Base-by-base conservation (phyloP, 1,140 invertebrate genomes). In the Drosophila ironensis region DNA sequence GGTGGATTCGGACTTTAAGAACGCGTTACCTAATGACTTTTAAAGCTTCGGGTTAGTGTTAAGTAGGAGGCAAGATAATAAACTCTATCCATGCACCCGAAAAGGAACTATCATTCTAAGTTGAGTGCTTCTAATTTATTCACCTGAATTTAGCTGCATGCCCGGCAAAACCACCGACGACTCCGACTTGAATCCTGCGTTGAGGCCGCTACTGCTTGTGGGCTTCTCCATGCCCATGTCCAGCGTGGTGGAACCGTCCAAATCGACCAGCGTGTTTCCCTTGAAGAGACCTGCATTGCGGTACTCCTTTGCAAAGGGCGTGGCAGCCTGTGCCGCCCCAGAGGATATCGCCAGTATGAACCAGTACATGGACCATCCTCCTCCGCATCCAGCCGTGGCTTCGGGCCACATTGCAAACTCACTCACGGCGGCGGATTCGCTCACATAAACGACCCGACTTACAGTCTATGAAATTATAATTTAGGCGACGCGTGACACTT, bases 271-370 rank as follows among this genome's bases (percentile, higher is more conserved):
- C 1, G 70, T 86, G 47, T 82, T 82, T 50, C 61, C 72, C 20
- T 78, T 77, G 25, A 56, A 74, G 33, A 74, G 60, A 4, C 70
- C 78, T 44, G 74, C 70, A 25, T 66, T 86, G 51, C 78, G 80
- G 38, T 86, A 84, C 47, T 86, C 78, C 66, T 84, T 86, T n/a
- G 80, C 70, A 51, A 86, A 86, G 19, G 80, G 74, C 9, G 64
- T 67, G 57, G 74, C 78, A 11, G 70, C 74, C 37, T 60, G 25
- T 20, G 80, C 70, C 33, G 63, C 64, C 42, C 63, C 59, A 35
- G 56, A 17, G n/a, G 48, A 11, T 25, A 69, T 24, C 35, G 73
- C 38, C n/a, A 70, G 16, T 19, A 56, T 33, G 1, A 61, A 37
- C 50, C 53, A 48, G 47, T 35, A 77, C 41, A 84, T 45, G 8